A percentile compares a stretch with the other conserved stretches of the same genome.
Conservation (phyloP, 2,113 vertebrate species). For the Ondatra zibethicus region DNA sequence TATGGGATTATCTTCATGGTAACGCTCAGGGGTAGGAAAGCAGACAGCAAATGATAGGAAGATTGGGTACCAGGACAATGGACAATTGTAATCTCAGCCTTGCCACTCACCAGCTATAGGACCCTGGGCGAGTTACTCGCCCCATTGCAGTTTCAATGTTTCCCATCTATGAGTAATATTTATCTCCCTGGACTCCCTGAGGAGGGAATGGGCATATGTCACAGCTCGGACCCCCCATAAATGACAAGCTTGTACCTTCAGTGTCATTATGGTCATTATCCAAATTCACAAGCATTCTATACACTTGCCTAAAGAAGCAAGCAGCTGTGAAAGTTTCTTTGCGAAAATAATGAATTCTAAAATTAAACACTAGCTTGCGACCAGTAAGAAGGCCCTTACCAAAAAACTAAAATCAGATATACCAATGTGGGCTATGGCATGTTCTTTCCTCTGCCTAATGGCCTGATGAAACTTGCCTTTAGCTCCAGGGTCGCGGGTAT, state of each 20-base stretch:
- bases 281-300: neutral
- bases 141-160: neutral
- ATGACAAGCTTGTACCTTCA: rapidly evolving
- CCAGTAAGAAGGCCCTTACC: neutral
- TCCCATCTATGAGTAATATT: neutral
- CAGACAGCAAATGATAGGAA: neutral
- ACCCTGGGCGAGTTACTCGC: neutral
- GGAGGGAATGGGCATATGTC: rapidly evolving
- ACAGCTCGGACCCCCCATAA: neutral
- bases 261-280: neutral
- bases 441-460: neutral
- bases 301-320: neutral
- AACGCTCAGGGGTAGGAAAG: rapidly evolving
- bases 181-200: neutral
- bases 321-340: neutral
- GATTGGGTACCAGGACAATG: rapidly evolving
- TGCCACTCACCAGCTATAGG: rapidly evolving
- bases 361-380: neutral
- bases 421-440: neutral
- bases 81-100: neutral
- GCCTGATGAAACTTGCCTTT: neutral
- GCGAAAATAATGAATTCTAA: neutral
- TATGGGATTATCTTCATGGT: neutral
- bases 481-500: neutral
- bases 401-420: neutral